Base-by-base conservation (phyloP, 64 coral and sea anemone species). In the Dendronephthya gigantea region DNA sequence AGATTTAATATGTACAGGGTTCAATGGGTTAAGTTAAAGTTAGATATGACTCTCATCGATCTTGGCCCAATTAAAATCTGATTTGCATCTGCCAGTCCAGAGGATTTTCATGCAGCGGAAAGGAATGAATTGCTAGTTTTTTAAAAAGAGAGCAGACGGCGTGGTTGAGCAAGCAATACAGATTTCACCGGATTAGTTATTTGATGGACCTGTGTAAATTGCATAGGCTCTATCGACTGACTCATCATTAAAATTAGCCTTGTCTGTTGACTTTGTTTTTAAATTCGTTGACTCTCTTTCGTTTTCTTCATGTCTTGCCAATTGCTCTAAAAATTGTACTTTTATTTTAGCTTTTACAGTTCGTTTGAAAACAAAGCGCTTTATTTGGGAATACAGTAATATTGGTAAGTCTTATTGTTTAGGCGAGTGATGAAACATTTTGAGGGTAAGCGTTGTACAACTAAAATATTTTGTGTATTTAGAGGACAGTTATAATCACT, bases 281-380 rank as follows among this genome's bases (percentile, higher is more conserved):
- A n/a, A n/a, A n/a, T n/a, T n/a, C n/a, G n/a, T n/a, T n/a, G n/a
- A n/a, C 11, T 45, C 4, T 45, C 41, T 45, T 45, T 45, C 41
- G 11, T 45, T 11, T 45, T 11, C 11, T 45, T 45, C 41, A 6
- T 6, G 4, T 4, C 11, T 45, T 45, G 11, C 41, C 41, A 45
- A 45, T 45, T 45, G 11, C 41, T 45, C 51, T 56, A 15, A 56
- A 19, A n/a, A n/a, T 56, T n/a, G 13, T 56, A 4, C 15, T 2
- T 62, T 62, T 62, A 38, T 87, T 87, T 62, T 39, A 87, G 86
- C 86, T 30, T 50, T 87, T 47, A 74, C 65, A 30, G 86, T 87
- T 81, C 86, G 86, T 50, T 87, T 87, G 23, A 68, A 68, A 30
- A 87, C 86, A 37, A 87, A 48, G 30, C 43, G 65, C 19, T 87